phyloP scores from a whole-genome alignment of 2,797 vertebrate species.

The Prunella strophiata region DNA sequence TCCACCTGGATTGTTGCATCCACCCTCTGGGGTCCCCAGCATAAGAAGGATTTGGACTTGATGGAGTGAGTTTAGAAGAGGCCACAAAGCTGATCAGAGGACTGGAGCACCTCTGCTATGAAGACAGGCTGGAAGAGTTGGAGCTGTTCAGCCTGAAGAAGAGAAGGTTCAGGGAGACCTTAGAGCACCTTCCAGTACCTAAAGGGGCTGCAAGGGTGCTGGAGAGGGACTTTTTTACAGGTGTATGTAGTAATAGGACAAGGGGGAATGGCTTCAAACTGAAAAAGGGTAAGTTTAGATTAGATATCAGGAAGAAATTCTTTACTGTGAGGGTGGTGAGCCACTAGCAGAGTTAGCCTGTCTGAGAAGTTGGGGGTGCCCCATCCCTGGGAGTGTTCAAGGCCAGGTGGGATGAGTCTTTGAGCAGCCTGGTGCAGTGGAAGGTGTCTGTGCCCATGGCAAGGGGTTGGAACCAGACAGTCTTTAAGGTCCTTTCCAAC shows the following conservation, averaged over 20 bases:
- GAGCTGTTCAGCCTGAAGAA: not conserved
- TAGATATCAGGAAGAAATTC: not conserved
- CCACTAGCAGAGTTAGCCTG: not conserved
- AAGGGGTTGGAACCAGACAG: not conserved
- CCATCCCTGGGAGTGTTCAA: not conserved
- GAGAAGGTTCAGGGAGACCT: accelerated
- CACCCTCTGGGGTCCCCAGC: not conserved
- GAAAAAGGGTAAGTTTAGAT: not conserved
- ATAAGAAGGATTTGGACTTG: not conserved
- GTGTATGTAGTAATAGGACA: not conserved
- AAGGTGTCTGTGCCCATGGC: not conserved
- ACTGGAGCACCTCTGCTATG: not conserved
- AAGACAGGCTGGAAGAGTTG: not conserved
- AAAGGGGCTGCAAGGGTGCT: not conserved
- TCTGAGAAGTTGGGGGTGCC: not conserved
- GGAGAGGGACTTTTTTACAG: not conserved
- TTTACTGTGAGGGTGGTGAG: not conserved
- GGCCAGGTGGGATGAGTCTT: not conserved
- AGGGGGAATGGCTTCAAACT: not conserved
- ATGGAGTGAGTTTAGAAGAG: not conserved
- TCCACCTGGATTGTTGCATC: not conserved
- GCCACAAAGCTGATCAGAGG: not conserved
- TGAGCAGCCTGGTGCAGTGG: not conserved
- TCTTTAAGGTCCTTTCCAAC: not conserved
- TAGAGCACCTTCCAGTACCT: not conserved